These are phyloP conservation scores for Drosophila persimilis DNA, from an alignment of 1,140 invertebrate species.

Conservation along the genomic window DNA sequence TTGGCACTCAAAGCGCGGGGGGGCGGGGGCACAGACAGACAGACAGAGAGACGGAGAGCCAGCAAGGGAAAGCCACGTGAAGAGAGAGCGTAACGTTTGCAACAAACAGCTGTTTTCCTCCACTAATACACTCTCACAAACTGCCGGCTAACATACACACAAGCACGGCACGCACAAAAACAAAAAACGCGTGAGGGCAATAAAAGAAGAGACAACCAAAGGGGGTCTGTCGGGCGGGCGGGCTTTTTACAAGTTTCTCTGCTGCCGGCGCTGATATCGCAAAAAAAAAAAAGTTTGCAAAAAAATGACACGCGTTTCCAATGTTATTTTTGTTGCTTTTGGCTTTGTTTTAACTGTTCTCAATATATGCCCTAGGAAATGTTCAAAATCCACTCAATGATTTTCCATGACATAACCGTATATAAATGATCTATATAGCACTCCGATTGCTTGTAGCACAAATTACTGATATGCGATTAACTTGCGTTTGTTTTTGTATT, in stretches of 20 bases:
- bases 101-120: conserved; percentile 64
- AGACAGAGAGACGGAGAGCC: too few relatives aligned
- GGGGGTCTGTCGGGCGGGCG: conserved; percentile 6
- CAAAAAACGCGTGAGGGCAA: conserved; percentile 22
- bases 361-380: neutral
- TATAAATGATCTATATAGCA: conserved; percentile 24
- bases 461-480: conserved; percentile 38
- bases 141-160: conserved; percentile 46
- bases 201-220: conserved; percentile 8
- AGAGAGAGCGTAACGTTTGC: conserved; percentile 20
- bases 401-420: conserved; percentile 65
- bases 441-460: conserved; percentile 33
- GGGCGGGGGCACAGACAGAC: too few relatives aligned
- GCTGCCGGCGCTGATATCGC: conserved; percentile 7
- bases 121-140: conserved; percentile 57
- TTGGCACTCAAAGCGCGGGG: neutral
- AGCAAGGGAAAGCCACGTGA: too few relatives aligned
- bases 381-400: conserved; percentile 15
- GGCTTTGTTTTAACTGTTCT: conserved; percentile 36
- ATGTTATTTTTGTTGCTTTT: conserved; percentile 26
- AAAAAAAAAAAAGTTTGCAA: conserved; percentile 33
- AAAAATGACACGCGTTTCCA: conserved; percentile 37
- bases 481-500: conserved; percentile 26
- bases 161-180: conserved; percentile 24
- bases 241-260: conserved; percentile 4